Conservation (phyloP, 2,113 vertebrate genomes). For the Gnathonemus echidnorhynchus region DNA sequence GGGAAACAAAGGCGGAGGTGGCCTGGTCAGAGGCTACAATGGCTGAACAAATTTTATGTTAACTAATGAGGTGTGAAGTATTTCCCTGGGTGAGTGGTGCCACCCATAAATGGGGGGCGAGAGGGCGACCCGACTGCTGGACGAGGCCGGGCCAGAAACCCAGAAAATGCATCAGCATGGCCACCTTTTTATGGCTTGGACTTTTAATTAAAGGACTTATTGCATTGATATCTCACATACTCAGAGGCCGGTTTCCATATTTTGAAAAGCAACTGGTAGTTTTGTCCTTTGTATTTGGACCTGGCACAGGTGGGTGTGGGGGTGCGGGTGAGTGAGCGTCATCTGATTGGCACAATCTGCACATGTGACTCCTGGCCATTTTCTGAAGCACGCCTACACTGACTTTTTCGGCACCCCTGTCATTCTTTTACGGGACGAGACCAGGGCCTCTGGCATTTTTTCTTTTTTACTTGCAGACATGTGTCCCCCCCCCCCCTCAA, state of each 20-base stretch:
- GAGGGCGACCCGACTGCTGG: constrained; percentile 57
- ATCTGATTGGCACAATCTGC: background rate
- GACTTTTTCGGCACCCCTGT: background rate
- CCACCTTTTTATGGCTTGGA: background rate
- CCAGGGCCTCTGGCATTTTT: constrained; percentile 24
- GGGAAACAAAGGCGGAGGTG: constrained; percentile 18
- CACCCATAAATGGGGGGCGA: constrained; percentile 71
- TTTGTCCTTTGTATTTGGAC: background rate
- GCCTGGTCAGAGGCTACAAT: constrained; percentile 50
- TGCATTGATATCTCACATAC: background rate
- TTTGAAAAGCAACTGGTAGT: background rate
- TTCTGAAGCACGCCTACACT: background rate
- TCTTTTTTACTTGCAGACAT: constrained; percentile 31
- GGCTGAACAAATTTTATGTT: constrained; percentile 80
- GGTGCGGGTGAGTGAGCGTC: background rate
- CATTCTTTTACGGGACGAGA: background rate
- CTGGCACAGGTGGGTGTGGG: background rate
- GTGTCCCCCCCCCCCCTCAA: constrained; percentile 28
- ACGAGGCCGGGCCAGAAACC: background rate
- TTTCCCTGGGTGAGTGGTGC: constrained; percentile 73
- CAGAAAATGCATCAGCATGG: background rate
- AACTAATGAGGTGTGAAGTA: constrained; percentile 84
- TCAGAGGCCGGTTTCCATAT: background rate
- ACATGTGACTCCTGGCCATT: background rate
- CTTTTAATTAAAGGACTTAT: background rate